Conservation (phyloP, 2,888 invertebrate genomes). For the Eumacrocentrus americanus region DNA sequence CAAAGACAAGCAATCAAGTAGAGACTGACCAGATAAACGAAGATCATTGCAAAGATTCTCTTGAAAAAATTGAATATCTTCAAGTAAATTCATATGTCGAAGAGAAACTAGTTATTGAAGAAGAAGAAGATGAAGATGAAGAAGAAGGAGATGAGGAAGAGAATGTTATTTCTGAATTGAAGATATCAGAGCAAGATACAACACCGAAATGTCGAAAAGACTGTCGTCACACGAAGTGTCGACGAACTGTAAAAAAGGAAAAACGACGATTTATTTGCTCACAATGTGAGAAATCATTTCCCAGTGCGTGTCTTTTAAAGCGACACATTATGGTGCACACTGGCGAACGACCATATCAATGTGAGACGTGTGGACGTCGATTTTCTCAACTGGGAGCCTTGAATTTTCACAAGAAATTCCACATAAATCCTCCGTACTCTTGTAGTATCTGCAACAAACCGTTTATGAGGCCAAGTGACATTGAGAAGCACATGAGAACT, state of each 20-base stretch:
- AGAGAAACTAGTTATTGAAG: neutral
- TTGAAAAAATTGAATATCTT: slow-evolving; percentile 10
- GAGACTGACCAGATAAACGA: neutral
- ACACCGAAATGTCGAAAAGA: neutral
- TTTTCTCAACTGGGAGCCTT: slow-evolving; percentile 41
- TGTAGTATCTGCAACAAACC: slow-evolving; percentile 41
- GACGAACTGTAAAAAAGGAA: neutral
- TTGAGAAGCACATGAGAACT: slow-evolving; percentile 41
- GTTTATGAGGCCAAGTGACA: slow-evolving; percentile 42
- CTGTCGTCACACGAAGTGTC: neutral
- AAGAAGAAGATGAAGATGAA: neutral
- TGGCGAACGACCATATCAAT: slow-evolving; percentile 36
- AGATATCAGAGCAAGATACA: neutral
- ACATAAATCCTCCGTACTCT: slow-evolving; percentile 40
- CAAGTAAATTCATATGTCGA: slow-evolving; percentile 18
- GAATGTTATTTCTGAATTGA: no score
- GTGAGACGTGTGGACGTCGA: slow-evolving; percentile 36
- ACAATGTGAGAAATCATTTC: slow-evolving; percentile 34
- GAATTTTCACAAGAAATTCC: slow-evolving; percentile 42
- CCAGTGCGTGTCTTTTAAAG: slow-evolving; percentile 32
- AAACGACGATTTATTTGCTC: slow-evolving; percentile 29
- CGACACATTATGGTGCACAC: slow-evolving; percentile 37
- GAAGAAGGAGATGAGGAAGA: no score
- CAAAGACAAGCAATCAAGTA: neutral
- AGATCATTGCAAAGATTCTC: neutral